Base-by-base conservation (phyloP, 2,888 invertebrate species). In the Caenorhabditis sp. region DNA sequence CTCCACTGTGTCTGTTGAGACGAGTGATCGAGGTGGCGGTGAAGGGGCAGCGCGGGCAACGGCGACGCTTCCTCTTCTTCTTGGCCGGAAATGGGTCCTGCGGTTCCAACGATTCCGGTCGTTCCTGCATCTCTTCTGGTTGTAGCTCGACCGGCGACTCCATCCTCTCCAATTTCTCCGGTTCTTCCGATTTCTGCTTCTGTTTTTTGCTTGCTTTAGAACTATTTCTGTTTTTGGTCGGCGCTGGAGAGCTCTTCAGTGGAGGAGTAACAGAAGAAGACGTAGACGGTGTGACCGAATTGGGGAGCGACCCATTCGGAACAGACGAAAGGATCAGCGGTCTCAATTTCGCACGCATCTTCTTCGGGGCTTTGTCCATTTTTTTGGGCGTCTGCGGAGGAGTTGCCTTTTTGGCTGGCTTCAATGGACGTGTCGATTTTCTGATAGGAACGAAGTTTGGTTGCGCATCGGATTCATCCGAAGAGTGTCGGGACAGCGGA, bases 31-130 rank as follows among this genome's bases (percentile, higher is more conserved):
- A 46, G 2, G 50, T 58, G 0, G 63, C 50, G 7, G 37, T 15
- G 30, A 55, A 74, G 15, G 78, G 78, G 27, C 83, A 83, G 26
- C 76, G 62, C 0, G 76, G 43, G 43, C 82, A 82, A 1, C 56
- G 37, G 7, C 30, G 37, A 15, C 30, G 17, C 39, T 35, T 62
- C 6, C 37, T 55, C 15, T 17, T 43, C 32, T 66, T 62, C 13
- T 43, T 46, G 6, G 7, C 15, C n/a, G n/a, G n/a, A n/a, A n/a
- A n/a, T 24, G 2, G 24, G 9, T 45, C 17, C 24, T 46, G 8
- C 7, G 17, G 52, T 30, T 15, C 32, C 20, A 13, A n/a, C n/a
- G n/a, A n/a, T n/a, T n/a, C n/a, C n/a, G n/a, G n/a, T n/a, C n/a
- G n/a, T n/a, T n/a, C n/a, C n/a, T n/a, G n/a, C n/a, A n/a, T n/a